These are phyloP conservation scores for Bactericera cockerelli DNA, from an alignment of 1,140 invertebrate genomes.

Conservation along the genomic window DNA sequence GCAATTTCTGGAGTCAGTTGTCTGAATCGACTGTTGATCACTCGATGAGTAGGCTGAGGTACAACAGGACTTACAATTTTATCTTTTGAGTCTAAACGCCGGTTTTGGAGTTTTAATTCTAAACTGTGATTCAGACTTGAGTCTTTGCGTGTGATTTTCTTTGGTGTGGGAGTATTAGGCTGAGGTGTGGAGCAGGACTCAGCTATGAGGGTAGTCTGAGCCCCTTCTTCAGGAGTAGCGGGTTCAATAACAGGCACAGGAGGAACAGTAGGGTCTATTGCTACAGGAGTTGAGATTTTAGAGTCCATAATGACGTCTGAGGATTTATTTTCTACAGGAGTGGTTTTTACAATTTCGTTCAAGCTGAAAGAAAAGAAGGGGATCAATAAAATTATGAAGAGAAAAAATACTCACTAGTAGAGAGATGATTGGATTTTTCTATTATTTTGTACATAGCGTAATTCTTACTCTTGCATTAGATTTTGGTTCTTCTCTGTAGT, in stretches of 20 bases:
- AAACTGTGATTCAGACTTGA: constrained; percentile 29
- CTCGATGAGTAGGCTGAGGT: constrained; percentile 45
- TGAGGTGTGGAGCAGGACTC: not conserved
- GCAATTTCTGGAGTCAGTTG: constrained; percentile 21
- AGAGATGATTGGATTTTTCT: too few relatives aligned
- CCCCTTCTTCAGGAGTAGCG: constrained; percentile 8
- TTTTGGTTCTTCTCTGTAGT: too few relatives aligned
- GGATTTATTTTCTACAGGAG: too few relatives aligned
- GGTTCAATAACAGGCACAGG: constrained; percentile 11
- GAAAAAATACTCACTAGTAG: too few relatives aligned
- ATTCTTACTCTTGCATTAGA: too few relatives aligned
- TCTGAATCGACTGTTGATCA: constrained; percentile 21
- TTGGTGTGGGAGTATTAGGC: not conserved
- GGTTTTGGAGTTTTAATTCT: constrained; percentile 31
- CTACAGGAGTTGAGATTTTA: not conserved
- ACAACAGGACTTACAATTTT: constrained; percentile 87
- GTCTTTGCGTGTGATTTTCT: not conserved
- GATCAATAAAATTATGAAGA: too few relatives aligned
- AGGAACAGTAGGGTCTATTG: constrained; percentile 12
- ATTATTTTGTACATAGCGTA: too few relatives aligned
- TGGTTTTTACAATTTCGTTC: too few relatives aligned
- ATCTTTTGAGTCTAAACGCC: constrained; percentile 47
- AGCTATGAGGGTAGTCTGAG: constrained; percentile 15
- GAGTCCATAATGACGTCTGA: too few relatives aligned
- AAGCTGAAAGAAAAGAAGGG: too few relatives aligned